Base-by-base conservation (phyloP, 37 sponge, comb jelly and placozoan species). In the Chondrilla cf. caribensis region DNA sequence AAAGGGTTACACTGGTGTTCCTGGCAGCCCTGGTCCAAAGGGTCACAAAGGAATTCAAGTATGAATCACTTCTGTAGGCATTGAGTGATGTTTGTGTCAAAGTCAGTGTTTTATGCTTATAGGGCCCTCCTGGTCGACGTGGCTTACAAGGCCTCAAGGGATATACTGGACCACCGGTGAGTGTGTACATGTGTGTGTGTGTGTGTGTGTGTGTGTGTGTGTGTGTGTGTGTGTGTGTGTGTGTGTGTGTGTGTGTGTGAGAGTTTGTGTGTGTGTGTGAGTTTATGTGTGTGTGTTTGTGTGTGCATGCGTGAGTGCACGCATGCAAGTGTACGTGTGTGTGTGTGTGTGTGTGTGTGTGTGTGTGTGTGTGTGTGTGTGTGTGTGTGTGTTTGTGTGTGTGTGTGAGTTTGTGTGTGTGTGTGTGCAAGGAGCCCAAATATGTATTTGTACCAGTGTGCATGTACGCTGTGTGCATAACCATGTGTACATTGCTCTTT, bases 221-320 rank as follows among this genome's bases (percentile, higher is more conserved):
- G 64, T 60, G 64, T 60, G 64, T 60, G 64, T 60, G 68, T 29
- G 68, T 67, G 68, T 67, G 68, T 67, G 68, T 29, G 68, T 67
- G 68, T 67, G 68, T 67, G 35, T 67, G 68, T 8, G 35, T 67
- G 68, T 67, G 35, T 67, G 35, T 33, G 35, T 26, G 28, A 18
- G 35, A 17, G 64, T 62, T 6, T 22, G 64, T 62, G 54, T 71
- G 72, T 71, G 40, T 71, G 72, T 31, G 40, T 31, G 72, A 6
- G 40, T 31, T 35, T 71, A 14, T 71, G 72, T 71, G 40, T 47
- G 51, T 41, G 79, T 58, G 80, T 29, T 25, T 40, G 35, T 32
- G 85, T 73, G 28, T 60, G 64, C 15, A n/a, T 79, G 79, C 11
- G 51, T 47, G 51, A 14, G 39, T 36, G 21, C 51, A 47, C 51